Evolutionary conservation across 2,797 vertebrate species (phyloP).

Genomic region (Lepus oiostolus): DNA sequence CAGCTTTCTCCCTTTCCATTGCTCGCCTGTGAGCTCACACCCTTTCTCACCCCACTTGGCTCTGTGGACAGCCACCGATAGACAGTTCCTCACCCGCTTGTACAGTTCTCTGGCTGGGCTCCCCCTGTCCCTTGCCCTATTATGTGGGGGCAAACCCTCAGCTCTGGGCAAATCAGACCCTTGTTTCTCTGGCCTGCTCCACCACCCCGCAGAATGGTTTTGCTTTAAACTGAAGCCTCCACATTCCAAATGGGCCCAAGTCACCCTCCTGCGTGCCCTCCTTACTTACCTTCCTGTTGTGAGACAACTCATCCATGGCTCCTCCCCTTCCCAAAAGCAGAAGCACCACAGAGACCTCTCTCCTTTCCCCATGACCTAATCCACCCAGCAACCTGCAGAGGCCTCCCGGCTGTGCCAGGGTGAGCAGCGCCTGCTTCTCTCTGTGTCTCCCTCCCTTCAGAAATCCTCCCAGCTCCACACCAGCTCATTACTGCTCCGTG

Average conservation of each 20-base stretch:
- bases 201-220: not conserved
- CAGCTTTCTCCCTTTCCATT: not conserved
- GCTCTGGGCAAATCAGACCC: not conserved
- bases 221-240: not conserved
- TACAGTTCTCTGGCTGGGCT: not conserved
- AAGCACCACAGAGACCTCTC: not conserved
- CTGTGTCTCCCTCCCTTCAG: not conserved
- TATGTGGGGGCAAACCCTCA: not conserved
- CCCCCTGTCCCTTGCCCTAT: no score
- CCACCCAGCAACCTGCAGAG: not conserved
- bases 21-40: not conserved
- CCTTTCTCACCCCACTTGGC: no score
- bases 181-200: not conserved
- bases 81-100: not conserved
- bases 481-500: not conserved
- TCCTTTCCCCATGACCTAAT: not conserved
- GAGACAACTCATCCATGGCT: not conserved
- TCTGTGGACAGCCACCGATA: not conserved
- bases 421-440: not conserved
- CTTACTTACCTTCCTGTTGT: not conserved
- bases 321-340: not conserved
- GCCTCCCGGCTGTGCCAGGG: not conserved
- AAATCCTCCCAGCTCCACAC: not conserved
- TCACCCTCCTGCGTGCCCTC: not conserved
- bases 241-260: not conserved